These are phyloP conservation scores for Copidosoma aretas DNA, from an alignment of 2,888 invertebrate species.

Conservation along the genomic window DNA sequence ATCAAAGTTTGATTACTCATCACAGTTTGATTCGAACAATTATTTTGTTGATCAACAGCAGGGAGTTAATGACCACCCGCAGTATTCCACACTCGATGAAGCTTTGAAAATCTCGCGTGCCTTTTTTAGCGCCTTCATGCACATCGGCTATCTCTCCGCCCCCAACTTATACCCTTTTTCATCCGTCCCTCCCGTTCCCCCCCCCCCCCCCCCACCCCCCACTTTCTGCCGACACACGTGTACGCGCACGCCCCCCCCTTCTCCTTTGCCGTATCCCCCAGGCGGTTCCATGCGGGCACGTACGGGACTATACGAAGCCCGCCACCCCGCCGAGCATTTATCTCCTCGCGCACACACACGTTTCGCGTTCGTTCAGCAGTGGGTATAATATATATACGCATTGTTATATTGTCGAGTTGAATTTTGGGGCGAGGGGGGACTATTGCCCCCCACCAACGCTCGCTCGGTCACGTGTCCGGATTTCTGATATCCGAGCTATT, in stretches of 20 bases:
- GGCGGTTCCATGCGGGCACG: slow-evolving; percentile 34
- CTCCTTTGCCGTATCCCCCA: not conserved
- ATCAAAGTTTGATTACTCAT: no score
- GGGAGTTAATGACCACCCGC: no score
- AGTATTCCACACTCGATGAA: no score
- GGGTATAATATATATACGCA: no score
- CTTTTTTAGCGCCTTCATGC: no score
- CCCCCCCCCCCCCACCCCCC: slow-evolving; percentile 1
- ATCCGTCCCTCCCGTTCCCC: slow-evolving; percentile 8
- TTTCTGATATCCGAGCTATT: not conserved
- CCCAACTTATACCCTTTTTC: slow-evolving; percentile 1
- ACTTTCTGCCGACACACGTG: slow-evolving; percentile 6
- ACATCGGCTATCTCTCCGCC: slow-evolving; percentile 14
- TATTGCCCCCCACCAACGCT: not conserved
- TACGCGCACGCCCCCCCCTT: not conserved
- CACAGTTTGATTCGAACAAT: no score
- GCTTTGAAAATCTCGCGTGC: slow-evolving; percentile 13
- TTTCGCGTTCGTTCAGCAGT: no score
- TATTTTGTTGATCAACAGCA: no score
- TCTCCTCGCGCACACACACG: not conserved
- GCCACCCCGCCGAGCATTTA: slow-evolving; percentile 11
- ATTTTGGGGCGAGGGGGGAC: not conserved
- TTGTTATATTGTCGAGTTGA: not conserved
- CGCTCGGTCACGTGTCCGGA: not conserved
- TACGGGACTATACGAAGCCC: slow-evolving; percentile 8